Base-by-base conservation (phyloP, 2,888 invertebrate genomes). In the Epicampocera succincta region DNA sequence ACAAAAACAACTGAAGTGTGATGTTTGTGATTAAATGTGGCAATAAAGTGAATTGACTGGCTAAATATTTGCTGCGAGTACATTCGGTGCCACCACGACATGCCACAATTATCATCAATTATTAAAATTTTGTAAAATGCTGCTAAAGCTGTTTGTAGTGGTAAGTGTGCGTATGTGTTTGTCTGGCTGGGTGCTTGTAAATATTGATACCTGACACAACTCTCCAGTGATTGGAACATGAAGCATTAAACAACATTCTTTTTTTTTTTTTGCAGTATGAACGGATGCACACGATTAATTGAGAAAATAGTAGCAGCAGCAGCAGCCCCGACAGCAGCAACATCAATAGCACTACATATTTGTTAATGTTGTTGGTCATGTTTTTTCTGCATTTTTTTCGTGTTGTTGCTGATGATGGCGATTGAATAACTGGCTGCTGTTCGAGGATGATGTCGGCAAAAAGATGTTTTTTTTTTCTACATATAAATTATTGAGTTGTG, bases 51-150 rank as follows among this genome's bases (percentile, higher is more conserved):
- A 6, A 25, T 25, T 21, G 52, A 40, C 42, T 44, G 29, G 15
- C 17, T 40, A 42, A 50, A 52, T 54, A 50, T 71, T 50, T 60
- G 40, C 48, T 71, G 2, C 50, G 61, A 50, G 15, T 25, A 42
- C 48, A 73, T 54, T 63, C 44, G 17, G 15, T 44, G 60, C 65
- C 77, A 74, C 44, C 69, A 74, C 77, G 77, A 65, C 74, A 82
- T 74, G 81, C 77, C 81, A 74, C 65, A 82, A 78, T 82, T 78
- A 82, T 66, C 73, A 69, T 74, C 77, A 78, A 82, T 78, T 75
- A 80, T 71, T 66, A 74, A 50, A 50, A 82, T 65, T 71, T 74
- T 60, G 52, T 52, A 74, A 75, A 75, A 75, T 46, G 68, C 50
- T 81, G 56, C 40, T 71, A 48, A n/a, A n/a, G n/a, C 44, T 12